Evolutionary conservation across 2,888 invertebrate species (phyloP).

Genomic region (Linyphia triangularis): DNA sequence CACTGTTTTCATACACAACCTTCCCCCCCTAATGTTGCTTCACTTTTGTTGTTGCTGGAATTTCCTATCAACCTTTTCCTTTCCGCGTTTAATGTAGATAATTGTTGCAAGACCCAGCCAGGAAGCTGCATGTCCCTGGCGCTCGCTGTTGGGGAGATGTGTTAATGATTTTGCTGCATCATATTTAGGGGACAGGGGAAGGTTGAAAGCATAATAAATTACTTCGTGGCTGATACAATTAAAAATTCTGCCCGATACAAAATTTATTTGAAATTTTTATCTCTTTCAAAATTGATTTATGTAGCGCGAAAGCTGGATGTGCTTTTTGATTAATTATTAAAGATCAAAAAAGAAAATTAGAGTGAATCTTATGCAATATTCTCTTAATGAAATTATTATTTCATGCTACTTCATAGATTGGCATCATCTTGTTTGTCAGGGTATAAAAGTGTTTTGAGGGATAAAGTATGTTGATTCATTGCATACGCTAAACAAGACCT

Average conservation of each 20-base stretch:
- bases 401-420: too few species aligned
- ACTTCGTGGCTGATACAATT: conserved; percentile 29
- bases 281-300: not conserved
- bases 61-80: conserved; percentile 33
- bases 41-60: conserved; percentile 40
- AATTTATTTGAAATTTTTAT: conserved; percentile 24
- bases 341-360: too few species aligned
- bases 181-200: not conserved
- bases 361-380: too few species aligned
- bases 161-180: conserved; percentile 25
- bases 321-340: not conserved
- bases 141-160: not conserved
- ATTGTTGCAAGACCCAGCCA: not conserved
- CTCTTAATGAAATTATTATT: too few species aligned
- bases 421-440: too few species aligned
- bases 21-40: conserved; percentile 5
- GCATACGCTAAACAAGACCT: too few species aligned
- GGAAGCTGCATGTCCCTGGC: conserved; percentile 5
- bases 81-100: conserved; percentile 10
- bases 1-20: conserved; percentile 32
- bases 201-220: conserved; percentile 8
- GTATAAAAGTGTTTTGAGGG: too few species aligned
- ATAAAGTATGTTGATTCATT: too few species aligned
- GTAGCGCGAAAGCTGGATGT: not conserved
- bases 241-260: conserved; percentile 33